Percentiles rank a stretch among this genome's conserved stretches.
phyloP scores from a whole-genome alignment of 2,888 invertebrate species.

The Pomacea canaliculata region DNA sequence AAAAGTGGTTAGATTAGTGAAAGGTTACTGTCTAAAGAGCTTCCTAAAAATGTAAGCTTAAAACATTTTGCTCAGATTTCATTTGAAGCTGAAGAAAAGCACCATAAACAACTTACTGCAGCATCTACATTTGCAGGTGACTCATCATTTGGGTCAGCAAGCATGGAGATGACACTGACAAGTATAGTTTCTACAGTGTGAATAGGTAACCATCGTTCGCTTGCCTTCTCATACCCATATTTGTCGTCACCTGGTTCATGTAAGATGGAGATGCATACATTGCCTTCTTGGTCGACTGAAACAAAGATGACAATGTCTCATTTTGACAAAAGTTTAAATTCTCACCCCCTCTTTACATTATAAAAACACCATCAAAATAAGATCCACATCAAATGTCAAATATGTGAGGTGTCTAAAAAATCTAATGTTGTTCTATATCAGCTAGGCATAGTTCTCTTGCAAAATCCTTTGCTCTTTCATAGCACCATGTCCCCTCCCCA shows the following conservation, averaged over 20 bases:
- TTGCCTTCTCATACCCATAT: conserved; percentile 97
- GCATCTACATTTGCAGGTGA: conserved; percentile 99
- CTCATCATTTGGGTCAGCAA: conserved; percentile 99
- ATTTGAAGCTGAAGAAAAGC: no score
- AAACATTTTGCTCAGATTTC: no score
- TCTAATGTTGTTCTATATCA: no score
- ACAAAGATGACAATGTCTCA: conserved; percentile 43
- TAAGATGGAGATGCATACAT: conserved; percentile 98
- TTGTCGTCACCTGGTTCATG: conserved; percentile 99
- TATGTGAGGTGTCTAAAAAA: no score
- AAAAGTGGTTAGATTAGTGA: no score
- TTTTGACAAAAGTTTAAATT: background rate
- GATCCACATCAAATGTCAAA: no score
- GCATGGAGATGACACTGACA: conserved; percentile 99
- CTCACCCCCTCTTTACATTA: background rate
- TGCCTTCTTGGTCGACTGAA: conserved; percentile 93
- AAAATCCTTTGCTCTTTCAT: no score
- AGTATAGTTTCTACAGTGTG: conserved; percentile 99
- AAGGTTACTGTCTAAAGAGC: no score
- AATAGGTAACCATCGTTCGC: conserved; percentile 97
- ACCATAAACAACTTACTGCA: conserved; percentile 79
- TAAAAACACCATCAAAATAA: no score
- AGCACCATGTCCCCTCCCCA: no score
- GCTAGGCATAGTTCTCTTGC: no score
- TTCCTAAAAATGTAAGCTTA: no score